Base-by-base conservation (phyloP, 2,888 invertebrate species). In the Nematopogon swammerdamellus region DNA sequence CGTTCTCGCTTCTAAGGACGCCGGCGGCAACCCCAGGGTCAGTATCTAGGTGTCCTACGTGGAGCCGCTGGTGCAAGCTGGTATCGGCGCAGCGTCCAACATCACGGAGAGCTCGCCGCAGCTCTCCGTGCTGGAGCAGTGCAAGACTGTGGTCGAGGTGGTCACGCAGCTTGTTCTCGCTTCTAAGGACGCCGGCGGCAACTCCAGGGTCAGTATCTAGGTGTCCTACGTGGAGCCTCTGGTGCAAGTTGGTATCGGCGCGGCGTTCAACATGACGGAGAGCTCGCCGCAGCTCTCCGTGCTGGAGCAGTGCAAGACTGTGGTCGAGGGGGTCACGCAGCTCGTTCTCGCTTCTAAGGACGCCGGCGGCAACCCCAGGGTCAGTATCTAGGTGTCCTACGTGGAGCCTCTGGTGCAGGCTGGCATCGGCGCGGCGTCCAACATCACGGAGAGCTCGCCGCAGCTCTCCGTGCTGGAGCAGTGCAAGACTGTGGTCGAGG, bases 81-180 rank as follows among this genome's bases (percentile, higher is more conserved):
- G 91, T 0, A 85, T 95, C 49, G 96, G 95, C n/a, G 89, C 89
- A 2, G 91, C 92, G 1, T 95, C 96, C 1, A 90, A 92, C 63
- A 89, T 94, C 67, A 85, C 91, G 5, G 95, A 95, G 68, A 91
- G 93, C 0, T 86, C 86, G 61, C 89, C 91, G 58, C 97, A 97
- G 72, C 89, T 90, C 65, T 84, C 87, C 46, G 75, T 97, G 49
- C 79, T 99, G 53, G 93, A 97, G 64, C 94, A 96, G 72, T 87
- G 94, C 2, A 92, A 97, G 66, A 97, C 97, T 0, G 95, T 97
- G 49, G 85, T 94, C 0, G 99, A 99, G 76, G 91, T 94, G n/a
- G 88, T 92, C 2, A 79, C 94, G 4, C 92, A 95, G 59, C 80
- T 97, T 52, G 83, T 96, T 46, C 88, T 89, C 56, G 87, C 91